Conservation (phyloP, 1,140 invertebrate species). For the Heliconius hermathena region DNA sequence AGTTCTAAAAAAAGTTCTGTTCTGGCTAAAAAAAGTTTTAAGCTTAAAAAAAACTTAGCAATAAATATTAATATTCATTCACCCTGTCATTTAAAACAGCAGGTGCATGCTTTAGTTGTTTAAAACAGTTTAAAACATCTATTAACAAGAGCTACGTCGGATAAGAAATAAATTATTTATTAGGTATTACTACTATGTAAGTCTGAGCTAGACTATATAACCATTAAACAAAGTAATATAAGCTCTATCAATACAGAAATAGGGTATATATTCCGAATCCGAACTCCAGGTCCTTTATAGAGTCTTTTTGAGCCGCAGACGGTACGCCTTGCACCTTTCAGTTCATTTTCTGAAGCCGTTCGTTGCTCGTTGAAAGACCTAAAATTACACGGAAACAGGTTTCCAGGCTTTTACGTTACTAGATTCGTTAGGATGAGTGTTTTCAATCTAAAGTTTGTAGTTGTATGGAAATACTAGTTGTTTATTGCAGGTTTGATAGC, state of each 20-base stretch:
- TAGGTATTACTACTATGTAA: constrained; percentile 27
- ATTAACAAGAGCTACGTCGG: constrained; percentile 17
- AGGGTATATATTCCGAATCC: neutral
- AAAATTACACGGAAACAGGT: constrained; percentile 27
- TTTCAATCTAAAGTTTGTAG: constrained; percentile 17
- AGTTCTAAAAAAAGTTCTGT: no score
- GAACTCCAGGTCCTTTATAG: constrained; percentile 15
- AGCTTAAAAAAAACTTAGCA: neutral
- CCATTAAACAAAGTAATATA: neutral
- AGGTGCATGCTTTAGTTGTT: constrained; percentile 17
- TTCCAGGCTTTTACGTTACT: constrained; percentile 28
- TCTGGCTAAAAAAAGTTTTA: no score
- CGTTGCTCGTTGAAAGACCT: constrained; percentile 28
- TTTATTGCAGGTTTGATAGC: neutral
- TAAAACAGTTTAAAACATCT: constrained; percentile 20
- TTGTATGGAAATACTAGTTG: neutral
- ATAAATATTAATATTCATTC: constrained; percentile 10
- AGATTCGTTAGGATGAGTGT: constrained; percentile 30
- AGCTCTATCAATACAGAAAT: neutral
- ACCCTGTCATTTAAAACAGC: constrained; percentile 2
- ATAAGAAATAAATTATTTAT: constrained; percentile 29
- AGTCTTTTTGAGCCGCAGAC: constrained; percentile 28
- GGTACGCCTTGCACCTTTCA: constrained; percentile 28
- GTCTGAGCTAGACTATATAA: constrained; percentile 12
- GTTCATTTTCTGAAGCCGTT: constrained; percentile 32